A percentile compares a stretch with the other conserved stretches of the same genome.
Conservation (phyloP, 2,797 vertebrate species). For the Eulemur mongoz region DNA sequence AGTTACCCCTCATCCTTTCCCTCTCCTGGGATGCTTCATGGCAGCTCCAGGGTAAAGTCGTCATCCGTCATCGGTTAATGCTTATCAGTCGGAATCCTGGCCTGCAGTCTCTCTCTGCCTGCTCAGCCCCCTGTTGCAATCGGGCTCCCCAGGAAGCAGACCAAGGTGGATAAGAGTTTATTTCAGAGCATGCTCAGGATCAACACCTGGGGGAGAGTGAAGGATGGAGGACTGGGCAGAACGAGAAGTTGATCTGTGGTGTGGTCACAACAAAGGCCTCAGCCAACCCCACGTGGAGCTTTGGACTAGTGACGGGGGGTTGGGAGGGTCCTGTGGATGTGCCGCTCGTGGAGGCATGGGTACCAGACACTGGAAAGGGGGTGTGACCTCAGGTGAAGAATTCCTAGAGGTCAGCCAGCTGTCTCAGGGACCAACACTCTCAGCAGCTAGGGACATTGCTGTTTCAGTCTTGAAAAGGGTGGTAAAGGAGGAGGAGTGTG, state of each 20-base stretch:
- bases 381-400: neutral
- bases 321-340: neutral
- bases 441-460: neutral
- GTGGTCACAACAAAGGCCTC: neutral
- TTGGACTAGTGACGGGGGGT: neutral
- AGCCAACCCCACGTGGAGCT: neutral
- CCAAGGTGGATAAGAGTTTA: neutral
- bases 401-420: neutral
- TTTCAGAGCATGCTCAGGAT: neutral
- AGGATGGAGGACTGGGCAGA: fast-evolving
- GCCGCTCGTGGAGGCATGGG: fast-evolving
- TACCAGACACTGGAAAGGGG: neutral
- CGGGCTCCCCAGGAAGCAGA: neutral
- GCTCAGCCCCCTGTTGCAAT: neutral
- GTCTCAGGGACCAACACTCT: neutral
- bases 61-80: neutral
- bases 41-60: neutral
- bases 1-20: neutral
- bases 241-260: neutral
- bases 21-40: neutral
- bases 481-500: neutral
- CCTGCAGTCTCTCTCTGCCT: neutral
- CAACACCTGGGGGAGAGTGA: neutral
- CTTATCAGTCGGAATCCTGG: neutral
- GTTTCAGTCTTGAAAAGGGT: neutral